Conservation (phyloP, 2,888 invertebrate genomes). For the Brassicogethes aeneus region DNA sequence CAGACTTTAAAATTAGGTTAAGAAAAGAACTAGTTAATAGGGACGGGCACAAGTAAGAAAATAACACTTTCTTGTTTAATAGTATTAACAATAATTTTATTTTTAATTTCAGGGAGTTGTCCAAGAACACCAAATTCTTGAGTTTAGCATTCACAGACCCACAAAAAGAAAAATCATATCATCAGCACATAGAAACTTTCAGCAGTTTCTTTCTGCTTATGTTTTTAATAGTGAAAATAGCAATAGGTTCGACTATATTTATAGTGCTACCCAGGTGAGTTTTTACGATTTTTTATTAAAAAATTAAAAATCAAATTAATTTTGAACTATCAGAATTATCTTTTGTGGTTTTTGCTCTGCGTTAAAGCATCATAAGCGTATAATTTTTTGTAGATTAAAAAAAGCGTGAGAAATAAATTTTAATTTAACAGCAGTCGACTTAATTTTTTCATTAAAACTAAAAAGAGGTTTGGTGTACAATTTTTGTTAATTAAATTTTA, state of each 20-base stretch:
- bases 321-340: too few species aligned
- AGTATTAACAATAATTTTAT: not conserved
- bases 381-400: too few species aligned
- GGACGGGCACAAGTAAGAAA: constrained; percentile 69
- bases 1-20: constrained; percentile 72
- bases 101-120: constrained; percentile 47
- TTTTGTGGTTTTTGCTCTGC: too few species aligned
- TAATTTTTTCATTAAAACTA: too few species aligned
- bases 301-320: too few species aligned
- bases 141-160: constrained; percentile 58
- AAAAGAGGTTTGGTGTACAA: too few species aligned
- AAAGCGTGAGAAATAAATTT: too few species aligned
- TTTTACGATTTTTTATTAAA: constrained; percentile 3
- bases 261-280: constrained; percentile 48
- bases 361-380: too few species aligned
- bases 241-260: constrained; percentile 45
- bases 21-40: constrained; percentile 77
- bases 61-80: constrained; percentile 4
- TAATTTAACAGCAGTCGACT: too few species aligned
- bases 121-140: constrained; percentile 56
- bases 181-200: constrained; percentile 54
- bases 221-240: constrained; percentile 53
- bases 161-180: constrained; percentile 58
- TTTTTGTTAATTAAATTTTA: too few species aligned
- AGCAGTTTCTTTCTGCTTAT: constrained; percentile 56